phyloP scores from a whole-genome alignment of 64 coral and sea anemone species.

The Trachythela sp. region DNA sequence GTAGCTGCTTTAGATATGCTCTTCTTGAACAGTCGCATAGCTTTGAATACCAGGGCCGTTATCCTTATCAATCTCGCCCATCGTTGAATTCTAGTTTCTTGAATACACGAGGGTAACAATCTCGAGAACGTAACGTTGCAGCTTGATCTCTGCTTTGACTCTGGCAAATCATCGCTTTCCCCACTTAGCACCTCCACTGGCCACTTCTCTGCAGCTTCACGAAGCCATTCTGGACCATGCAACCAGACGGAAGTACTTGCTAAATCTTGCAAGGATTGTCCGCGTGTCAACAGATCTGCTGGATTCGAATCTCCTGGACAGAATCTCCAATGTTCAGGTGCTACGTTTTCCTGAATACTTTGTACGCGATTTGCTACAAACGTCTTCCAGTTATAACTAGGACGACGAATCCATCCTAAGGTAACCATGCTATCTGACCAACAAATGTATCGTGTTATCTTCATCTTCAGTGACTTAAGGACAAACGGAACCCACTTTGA shows the following conservation, averaged over 20 bases:
- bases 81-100: background rate
- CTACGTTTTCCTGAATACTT: background rate
- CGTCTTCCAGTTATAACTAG: constrained; percentile 23
- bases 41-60: background rate
- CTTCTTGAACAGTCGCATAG: background rate
- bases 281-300: background rate
- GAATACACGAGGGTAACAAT: background rate
- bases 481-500: background rate
- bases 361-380: constrained; percentile 26
- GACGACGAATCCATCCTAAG: constrained; percentile 9
- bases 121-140: background rate
- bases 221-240: background rate
- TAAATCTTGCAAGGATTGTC: background rate
- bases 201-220: background rate
- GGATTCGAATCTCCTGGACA: background rate
- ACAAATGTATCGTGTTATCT: background rate
- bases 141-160: background rate
- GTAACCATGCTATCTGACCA: constrained; percentile 34
- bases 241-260: background rate
- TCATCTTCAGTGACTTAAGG: background rate
- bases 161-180: background rate
- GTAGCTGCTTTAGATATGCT: background rate
- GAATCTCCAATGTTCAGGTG: background rate
- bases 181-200: background rate
- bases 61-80: background rate